Base-by-base conservation (phyloP, 2,113 vertebrate species). In the Sula dactylatra region DNA sequence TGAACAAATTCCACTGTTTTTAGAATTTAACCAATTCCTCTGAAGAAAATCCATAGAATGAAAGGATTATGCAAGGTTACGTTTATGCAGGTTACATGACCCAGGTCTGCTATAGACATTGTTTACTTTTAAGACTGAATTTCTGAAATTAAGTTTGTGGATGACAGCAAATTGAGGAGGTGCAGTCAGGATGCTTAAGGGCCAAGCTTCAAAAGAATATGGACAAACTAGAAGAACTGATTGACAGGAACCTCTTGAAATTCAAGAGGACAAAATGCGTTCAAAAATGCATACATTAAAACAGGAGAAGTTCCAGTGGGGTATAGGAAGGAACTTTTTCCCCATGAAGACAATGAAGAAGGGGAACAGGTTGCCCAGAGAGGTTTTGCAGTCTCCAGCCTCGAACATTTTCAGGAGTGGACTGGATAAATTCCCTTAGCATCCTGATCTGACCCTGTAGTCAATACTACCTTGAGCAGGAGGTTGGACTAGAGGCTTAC, bases 241-340 rank as follows among this genome's bases (percentile, higher is more conserved):
- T 29, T 38, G 58, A 52, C 29, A 70, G 40, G 24, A 47, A 16
- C 19, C 7, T 47, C 19, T 19, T 40, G 55, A 62, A 70, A 62
- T 64, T 49, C 36, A 42, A 25, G 31, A 91, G 13, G 15, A 42
- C 6, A 71, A 65, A 72, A 78, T 13, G 5, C 73, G 29, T 52
- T 40, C 9, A 45, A 52, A 74, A 76, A 15, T 26, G 6, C 13
- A 29, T n/a, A 40, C 6, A 10, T 77, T 29, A 52, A 54, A 62
- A 8, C 11, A 29, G 31, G 3, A 64, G 14, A 64, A 26, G 11
- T 64, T 42, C 26, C 42, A 79, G 3, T 0, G 0, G 26, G 10
- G 3, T 49, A 49, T 32, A 65, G n/a, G 50, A 56, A 58, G 36
- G 26, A 64, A 29, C 7, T 32, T 49, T 56, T 42, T 3, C 36